Base-by-base conservation (phyloP, 2,113 vertebrate genomes). In the Corydoras sp. region DNA sequence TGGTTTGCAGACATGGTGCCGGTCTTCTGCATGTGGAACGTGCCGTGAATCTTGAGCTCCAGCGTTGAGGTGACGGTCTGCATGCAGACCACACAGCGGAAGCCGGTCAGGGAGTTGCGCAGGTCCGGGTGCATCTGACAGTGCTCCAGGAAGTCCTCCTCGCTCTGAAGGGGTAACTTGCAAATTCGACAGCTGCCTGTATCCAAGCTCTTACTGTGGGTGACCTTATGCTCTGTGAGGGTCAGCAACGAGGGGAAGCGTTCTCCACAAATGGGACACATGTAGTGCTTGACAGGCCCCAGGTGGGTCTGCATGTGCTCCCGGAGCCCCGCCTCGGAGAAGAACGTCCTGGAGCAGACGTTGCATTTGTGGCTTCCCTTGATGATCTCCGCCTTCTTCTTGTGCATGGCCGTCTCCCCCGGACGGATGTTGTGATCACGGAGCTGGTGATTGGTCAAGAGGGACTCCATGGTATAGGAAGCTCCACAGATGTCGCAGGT, bases 81-180 rank as follows among this genome's bases (percentile, higher is more conserved):
- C 97, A 99, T 99, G 90, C 97, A 99, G 35, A 99, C 97, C 68
- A 99, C 96, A 11, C 97, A 99, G 79, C 97, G 96, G 79, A 99
- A 99, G 71, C 97, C 96, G 0, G 97, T 99, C 75, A 99, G 90
- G 31, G 97, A 99, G 84, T 99, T 99, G 82, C 96, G 89, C 81
- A 99, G 85, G 83, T 99, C 96, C 29, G 97, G 97, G 84, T 99
- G 97, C 95, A 98, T 94, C 83, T 99, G 97, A 88, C 97, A 99
- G 75, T 99, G 97, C 89, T 99, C 96, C 82, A 99, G 86, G 84
- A 99, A 99, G 80, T 99, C 96, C 81, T 99, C 96, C 83, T 99
- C 96, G 0, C 95, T 92, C n/a, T 96, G 96, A 49, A 99, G 91
- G 1, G 97, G 97, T 93, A 98, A 93, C 90, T 96, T 98, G 88